Evolutionary conservation across 2,888 invertebrate genomes (phyloP).

Genomic region (Helicoverpa assulta): DNA sequence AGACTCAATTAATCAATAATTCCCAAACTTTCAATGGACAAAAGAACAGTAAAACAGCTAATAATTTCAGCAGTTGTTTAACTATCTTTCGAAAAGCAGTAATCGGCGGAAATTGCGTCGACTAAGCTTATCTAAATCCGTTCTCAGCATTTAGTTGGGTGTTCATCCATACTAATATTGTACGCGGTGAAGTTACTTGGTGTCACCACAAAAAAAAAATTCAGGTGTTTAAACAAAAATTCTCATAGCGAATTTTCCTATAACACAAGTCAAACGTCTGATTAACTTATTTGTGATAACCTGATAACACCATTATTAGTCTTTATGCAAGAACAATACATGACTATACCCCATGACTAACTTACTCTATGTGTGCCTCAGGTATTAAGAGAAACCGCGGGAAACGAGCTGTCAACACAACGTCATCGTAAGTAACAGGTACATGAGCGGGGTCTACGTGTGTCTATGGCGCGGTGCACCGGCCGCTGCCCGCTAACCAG

Average conservation of each 20-base stretch:
- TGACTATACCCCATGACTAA: too few species aligned
- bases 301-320: too few species aligned
- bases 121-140: conserved; percentile 24
- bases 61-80: not conserved
- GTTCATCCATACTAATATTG: not conserved
- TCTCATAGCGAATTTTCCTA: too few species aligned
- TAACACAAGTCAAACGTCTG: too few species aligned
- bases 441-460: conserved; percentile 22
- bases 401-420: not conserved
- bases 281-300: too few species aligned
- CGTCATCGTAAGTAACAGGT: conserved; percentile 30
- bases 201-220: too few species aligned
- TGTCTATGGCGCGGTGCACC: conserved; percentile 66
- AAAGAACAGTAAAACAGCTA: not conserved
- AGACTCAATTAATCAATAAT: too few species aligned
- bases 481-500: conserved; percentile 79
- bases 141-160: conserved; percentile 12
- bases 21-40: not conserved
- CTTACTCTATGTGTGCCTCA: too few species aligned
- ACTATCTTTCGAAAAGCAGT: conserved; percentile 17
- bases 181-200: too few species aligned
- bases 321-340: too few species aligned
- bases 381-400: too few species aligned
- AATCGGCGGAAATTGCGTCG: conserved; percentile 21
- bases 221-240: too few species aligned